Base-by-base conservation (phyloP, 2,797 vertebrate genomes). In the Nasua narica region DNA sequence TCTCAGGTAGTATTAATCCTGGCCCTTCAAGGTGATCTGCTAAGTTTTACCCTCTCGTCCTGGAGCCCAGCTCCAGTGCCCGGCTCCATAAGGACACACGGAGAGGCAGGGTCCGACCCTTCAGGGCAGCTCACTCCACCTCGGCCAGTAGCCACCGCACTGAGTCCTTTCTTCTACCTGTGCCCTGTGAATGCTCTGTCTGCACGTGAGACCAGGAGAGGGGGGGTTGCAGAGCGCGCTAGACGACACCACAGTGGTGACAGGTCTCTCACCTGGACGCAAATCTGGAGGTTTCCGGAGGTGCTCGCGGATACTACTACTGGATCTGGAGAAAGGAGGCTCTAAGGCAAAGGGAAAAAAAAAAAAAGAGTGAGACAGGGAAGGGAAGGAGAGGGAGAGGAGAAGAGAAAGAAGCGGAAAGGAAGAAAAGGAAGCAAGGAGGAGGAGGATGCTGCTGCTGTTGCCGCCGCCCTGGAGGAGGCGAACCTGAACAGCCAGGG, bases 191-290 rank as follows among this genome's bases (percentile, higher is more conserved):
- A 70, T 7, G 32, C 35, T 60, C 46, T 27, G 18, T n/a, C 23
- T 25, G 62, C 10, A 3, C 9, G 3, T 19, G 27, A n/a, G 52
- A 21, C 21, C 8, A 2, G 18, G 58, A n/a, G 29, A n/a, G 29
- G 0, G 58, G 27, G 37, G 3, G 1, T 3, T 58, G n/a, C 62
- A 23, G 18, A 23, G 43, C 0, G 21, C 76, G 21, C 50, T 0
- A 1, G 2, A 35, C 3, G 2, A 54, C 3, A 23, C 37, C n/a
- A 10, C 2, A 46, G n/a, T 2, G 58, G 19, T 25, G 27, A 29
- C 12, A 4, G 23, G 40, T 18, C 5, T 74, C 70, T 94, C 81
- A 96, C 96, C 97, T 89, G 97, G 58, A 88, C 40, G 37, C 86
- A 92, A 23, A 82, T 62, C 90, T 7, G 81, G 65, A 37, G 29